Conservation (phyloP, 2,797 vertebrate species). For the Dicrostonyx torquatus region DNA sequence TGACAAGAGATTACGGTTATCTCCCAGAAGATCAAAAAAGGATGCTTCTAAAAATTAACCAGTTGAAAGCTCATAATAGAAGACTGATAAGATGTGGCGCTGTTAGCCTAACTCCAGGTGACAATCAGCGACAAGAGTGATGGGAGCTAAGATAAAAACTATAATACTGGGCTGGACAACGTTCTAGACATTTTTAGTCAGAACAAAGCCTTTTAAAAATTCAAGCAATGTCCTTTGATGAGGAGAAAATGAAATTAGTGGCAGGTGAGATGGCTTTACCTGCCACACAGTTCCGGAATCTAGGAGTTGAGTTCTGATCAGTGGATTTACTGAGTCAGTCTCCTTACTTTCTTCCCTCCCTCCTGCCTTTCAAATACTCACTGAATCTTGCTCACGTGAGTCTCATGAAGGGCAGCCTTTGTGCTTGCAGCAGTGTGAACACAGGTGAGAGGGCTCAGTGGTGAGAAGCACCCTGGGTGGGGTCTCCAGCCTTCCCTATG, state of each 20-base stretch:
- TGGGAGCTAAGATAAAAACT: neutral
- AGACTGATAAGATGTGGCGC: neutral
- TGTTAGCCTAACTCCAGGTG: neutral
- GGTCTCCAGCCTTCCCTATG: neutral
- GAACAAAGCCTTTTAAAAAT: neutral
- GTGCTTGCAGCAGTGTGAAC: neutral
- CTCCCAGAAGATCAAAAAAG: neutral
- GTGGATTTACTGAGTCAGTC: neutral
- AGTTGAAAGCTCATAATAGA: neutral
- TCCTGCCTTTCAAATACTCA: neutral
- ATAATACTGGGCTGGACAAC: neutral
- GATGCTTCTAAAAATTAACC: neutral
- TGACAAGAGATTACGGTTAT: neutral
- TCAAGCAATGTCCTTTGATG: neutral
- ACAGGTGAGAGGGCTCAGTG: neutral
- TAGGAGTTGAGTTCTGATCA: neutral
- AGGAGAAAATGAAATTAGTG: constrained; percentile 4
- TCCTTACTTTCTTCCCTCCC: neutral
- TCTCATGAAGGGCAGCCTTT: neutral
- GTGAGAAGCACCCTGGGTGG: neutral
- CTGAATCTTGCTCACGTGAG: neutral
- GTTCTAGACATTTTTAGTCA: neutral
- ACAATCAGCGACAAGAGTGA: neutral
- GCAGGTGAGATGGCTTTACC: neutral
- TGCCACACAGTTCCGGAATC: neutral